phyloP scores from a whole-genome alignment of 2,113 vertebrate genomes.

The Caloenas nicobarica region DNA sequence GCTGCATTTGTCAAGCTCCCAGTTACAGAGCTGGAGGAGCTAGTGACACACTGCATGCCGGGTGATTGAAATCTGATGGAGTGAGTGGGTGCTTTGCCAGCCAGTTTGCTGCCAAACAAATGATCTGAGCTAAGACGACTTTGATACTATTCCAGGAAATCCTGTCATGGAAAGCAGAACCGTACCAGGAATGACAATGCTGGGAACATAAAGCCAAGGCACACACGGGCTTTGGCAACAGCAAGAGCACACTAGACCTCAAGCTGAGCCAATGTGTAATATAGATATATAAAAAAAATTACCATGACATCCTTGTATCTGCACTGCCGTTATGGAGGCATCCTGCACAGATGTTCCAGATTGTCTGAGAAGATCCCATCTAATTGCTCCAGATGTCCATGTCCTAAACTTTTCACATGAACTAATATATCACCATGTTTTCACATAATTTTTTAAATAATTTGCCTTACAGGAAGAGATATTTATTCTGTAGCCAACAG shows the following conservation, averaged over 20 bases:
- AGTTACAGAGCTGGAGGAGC: not conserved
- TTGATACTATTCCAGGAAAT: conserved; percentile 43
- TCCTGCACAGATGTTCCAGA: not conserved
- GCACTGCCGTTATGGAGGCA: not conserved
- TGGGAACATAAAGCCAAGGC: not conserved
- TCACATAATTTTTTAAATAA: not conserved
- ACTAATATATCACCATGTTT: not conserved
- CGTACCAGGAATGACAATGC: not conserved
- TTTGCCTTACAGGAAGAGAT: not conserved
- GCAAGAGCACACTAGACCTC: not conserved
- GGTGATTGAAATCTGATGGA: not conserved
- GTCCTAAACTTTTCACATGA: not conserved
- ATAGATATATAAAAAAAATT: not conserved
- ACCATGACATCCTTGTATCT: not conserved
- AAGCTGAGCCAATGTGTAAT: not conserved
- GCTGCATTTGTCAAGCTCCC: not conserved
- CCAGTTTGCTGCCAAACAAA: not conserved
- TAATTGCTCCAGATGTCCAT: not conserved
- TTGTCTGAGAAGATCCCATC: not conserved
- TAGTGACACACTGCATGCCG: not conserved
- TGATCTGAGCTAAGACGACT: not conserved
- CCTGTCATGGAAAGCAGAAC: conserved; percentile 38
- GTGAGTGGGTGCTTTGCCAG: not conserved
- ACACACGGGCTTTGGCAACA: not conserved
- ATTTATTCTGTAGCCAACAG: not conserved